Base-by-base conservation (phyloP, 2,797 vertebrate genomes). In the Enteromius thamalakanensis region DNA sequence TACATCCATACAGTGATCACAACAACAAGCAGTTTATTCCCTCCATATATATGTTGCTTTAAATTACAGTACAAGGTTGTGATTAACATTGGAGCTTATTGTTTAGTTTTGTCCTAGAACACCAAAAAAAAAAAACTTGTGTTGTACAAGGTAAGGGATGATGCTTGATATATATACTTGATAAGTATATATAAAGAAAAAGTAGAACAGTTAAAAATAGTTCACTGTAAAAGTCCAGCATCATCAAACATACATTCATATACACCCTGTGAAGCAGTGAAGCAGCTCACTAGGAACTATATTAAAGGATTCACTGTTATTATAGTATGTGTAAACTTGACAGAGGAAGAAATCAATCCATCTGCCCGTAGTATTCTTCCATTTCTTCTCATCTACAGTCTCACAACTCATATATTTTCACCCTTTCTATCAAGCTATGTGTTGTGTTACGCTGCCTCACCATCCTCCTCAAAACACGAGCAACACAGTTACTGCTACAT, bases 381-480 rank as follows among this genome's bases (percentile, higher is more conserved):
- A 45, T 84, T 42, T 49, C 77, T 86, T 29, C 70, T 77, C 69
- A 83, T 83, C 77, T 83, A 58, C 62, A 79, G 45, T 47, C 78
- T 76, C 78, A 81, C 77, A 77, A 81, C 78, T 81, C 84, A 69
- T 78, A 83, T 83, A 83, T 83, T 83, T 85, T 81, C 40, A 69
- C 84, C 53, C 76, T 85, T 29, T 77, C 79, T 84, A 84, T 83
- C 82, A 80, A 78, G 75, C 65, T 79, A 78, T 79, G 84, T 79
- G 81, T 87, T 87, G 77, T 84, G 84, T 87, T 85, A 84, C 81
- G 62, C 65, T 69, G 78, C 78, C 77, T 83, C 74, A 34, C 85
- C 82, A 81, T 81, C 87, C 60, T 85, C 37, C 81, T 84, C 75
- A 15, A 80, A 79, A 71, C 69, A 26, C 19, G 53, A 80, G 80